phyloP scores from a whole-genome alignment of 2,113 vertebrate genomes.

The Apteryx owenii region DNA sequence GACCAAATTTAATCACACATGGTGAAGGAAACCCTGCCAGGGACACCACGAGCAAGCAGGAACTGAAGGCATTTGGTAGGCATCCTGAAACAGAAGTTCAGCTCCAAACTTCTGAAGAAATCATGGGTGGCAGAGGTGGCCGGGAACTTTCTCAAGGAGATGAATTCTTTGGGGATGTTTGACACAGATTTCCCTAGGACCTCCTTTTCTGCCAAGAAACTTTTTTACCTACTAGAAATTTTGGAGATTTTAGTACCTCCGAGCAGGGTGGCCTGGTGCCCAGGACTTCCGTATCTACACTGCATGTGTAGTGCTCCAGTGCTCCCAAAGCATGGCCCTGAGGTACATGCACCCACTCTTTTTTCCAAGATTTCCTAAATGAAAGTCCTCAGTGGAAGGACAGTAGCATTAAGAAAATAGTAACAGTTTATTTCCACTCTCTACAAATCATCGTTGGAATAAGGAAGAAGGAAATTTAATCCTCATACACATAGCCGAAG shows the following conservation, averaged over 20 bases:
- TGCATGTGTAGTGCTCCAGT: neutral
- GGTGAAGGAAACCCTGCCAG: neutral
- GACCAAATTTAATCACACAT: neutral
- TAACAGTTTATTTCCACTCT: neutral
- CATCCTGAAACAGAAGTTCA: neutral
- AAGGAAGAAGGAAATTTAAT: neutral
- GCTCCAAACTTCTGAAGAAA: neutral
- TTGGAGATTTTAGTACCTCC: neutral
- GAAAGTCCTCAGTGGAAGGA: neutral
- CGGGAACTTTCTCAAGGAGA: neutral
- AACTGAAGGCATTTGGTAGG: neutral
- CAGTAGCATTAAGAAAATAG: neutral
- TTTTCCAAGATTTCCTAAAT: neutral
- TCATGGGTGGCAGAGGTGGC: fast-evolving
- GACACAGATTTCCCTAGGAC: neutral
- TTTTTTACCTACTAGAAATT: neutral
- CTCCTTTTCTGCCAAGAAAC: neutral
- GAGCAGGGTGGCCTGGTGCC: neutral
- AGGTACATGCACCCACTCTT: neutral
- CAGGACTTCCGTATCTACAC: neutral
- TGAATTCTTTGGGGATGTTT: neutral
- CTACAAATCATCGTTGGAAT: neutral
- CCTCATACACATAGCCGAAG: neutral
- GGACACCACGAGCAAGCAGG: neutral
- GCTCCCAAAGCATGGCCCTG: neutral